A percentile compares a stretch with the other conserved stretches of the same genome.
Conservation (phyloP, 1,140 invertebrate species). For the Trichoplusia ni region DNA sequence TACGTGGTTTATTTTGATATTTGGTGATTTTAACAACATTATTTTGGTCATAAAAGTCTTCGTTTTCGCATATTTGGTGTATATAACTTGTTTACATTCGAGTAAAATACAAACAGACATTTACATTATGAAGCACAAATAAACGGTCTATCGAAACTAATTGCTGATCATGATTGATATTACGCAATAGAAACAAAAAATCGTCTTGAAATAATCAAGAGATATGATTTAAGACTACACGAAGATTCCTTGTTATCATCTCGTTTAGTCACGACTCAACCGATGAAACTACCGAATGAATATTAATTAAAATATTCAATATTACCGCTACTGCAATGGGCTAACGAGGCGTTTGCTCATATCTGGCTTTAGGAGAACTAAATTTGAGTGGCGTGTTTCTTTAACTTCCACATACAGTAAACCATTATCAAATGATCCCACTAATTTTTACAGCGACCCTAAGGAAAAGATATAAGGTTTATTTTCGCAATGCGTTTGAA, state of each 20-base stretch:
- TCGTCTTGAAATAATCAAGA: too few relatives aligned
- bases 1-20: constrained; percentile 29
- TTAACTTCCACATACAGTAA: too few relatives aligned
- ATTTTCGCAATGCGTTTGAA: too few relatives aligned
- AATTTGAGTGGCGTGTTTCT: constrained; percentile 35
- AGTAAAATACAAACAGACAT: too few relatives aligned
- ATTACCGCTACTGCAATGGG: constrained; percentile 21
- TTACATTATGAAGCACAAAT: too few relatives aligned
- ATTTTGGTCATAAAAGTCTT: constrained; percentile 7
- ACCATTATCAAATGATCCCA: too few relatives aligned
- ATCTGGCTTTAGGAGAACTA: constrained; percentile 14
- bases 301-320: constrained; percentile 33
- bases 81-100: neutral
- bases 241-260: constrained; percentile 8
- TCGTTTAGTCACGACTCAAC: constrained; percentile 15
- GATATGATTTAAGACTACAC: neutral
- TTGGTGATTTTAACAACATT: constrained; percentile 17
- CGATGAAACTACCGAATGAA: constrained; percentile 22
- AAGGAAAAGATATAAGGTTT: too few relatives aligned
- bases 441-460: too few relatives aligned
- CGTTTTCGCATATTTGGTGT: neutral
- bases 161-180: too few relatives aligned
- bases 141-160: too few relatives aligned
- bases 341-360: constrained; percentile 34
- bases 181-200: too few relatives aligned